Percentiles rank a stretch among this genome's conserved stretches.
Evolutionary conservation across 2,797 vertebrate genomes (phyloP).

Genomic region (Prunella strophiata): DNA sequence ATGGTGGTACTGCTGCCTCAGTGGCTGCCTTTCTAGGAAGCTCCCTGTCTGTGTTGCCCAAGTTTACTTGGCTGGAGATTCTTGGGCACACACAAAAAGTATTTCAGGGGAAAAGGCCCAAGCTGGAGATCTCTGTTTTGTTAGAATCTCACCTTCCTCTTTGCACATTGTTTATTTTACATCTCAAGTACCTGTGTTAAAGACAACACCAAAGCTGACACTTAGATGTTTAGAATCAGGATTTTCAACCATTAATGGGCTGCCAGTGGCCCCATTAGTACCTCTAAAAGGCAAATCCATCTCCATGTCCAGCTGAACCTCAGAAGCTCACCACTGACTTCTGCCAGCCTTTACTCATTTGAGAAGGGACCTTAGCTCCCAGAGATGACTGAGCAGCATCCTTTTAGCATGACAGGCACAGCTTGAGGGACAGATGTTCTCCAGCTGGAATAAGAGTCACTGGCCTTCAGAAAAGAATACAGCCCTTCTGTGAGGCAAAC

Average conservation of each 20-base stretch:
- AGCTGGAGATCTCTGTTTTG: not conserved
- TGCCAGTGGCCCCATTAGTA: not conserved
- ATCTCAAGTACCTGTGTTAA: not conserved
- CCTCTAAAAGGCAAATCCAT: not conserved
- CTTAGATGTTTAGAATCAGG: not conserved
- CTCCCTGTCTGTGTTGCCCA: not conserved
- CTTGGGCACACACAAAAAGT: not conserved
- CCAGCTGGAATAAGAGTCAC: not conserved
- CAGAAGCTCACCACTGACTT: not conserved
- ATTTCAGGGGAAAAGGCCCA: not conserved
- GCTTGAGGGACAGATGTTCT: not conserved
- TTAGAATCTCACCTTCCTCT: not conserved
- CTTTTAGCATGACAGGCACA: not conserved
- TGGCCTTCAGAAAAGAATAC: not conserved
- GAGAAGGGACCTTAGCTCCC: not conserved
- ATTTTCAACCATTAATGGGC: not conserved
- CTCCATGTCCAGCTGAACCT: not conserved
- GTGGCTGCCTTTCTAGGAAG: not conserved
- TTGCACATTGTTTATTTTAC: not conserved
- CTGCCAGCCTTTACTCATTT: not conserved
- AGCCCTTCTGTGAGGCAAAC: not conserved
- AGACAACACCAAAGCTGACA: not conserved
- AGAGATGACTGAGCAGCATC: not conserved
- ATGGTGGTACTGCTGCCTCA: not conserved
- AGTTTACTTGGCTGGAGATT: not conserved